A percentile compares a stretch with the other conserved stretches of the same genome.
These are phyloP conservation scores for Bathynomus jamesi DNA, from an alignment of 1,140 invertebrate species.

Conservation along the genomic window DNA sequence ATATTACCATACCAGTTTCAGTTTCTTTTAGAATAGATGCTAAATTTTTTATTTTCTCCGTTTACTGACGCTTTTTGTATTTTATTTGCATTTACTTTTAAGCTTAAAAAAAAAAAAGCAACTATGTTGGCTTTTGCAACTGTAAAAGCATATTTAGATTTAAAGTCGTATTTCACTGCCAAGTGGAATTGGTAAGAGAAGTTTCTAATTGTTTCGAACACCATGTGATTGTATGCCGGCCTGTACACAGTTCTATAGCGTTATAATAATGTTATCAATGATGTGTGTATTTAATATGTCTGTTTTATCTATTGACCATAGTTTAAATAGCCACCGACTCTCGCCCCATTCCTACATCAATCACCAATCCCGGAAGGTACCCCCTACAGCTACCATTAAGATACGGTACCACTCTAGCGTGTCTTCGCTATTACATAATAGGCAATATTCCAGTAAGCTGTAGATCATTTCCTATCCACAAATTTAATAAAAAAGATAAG, in stretches of 20 bases:
- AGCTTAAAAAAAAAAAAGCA: not conserved
- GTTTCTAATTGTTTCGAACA: not conserved
- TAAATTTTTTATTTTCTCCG: not conserved
- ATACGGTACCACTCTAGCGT: too few relatives aligned
- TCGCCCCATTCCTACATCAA: not conserved
- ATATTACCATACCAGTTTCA: too few relatives aligned
- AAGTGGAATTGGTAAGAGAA: not conserved
- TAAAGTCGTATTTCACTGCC: not conserved
- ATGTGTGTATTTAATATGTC: not conserved
- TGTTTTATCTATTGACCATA: not conserved
- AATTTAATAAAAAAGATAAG: too few relatives aligned
- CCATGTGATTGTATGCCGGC: not conserved
- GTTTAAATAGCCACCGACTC: not conserved
- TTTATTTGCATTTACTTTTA: not conserved
- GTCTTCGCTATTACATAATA: too few relatives aligned
- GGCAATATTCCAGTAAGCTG: too few relatives aligned
- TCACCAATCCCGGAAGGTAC: not conserved
- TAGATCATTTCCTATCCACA: too few relatives aligned
- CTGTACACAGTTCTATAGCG: not conserved
- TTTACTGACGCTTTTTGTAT: not conserved
- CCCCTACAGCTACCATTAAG: too few relatives aligned
- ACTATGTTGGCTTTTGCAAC: not conserved
- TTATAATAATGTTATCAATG: not conserved
- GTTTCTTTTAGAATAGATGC: too few relatives aligned
- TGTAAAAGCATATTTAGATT: not conserved